Base-by-base conservation (phyloP, 2,888 invertebrate species). In the Orgyia antiqua region DNA sequence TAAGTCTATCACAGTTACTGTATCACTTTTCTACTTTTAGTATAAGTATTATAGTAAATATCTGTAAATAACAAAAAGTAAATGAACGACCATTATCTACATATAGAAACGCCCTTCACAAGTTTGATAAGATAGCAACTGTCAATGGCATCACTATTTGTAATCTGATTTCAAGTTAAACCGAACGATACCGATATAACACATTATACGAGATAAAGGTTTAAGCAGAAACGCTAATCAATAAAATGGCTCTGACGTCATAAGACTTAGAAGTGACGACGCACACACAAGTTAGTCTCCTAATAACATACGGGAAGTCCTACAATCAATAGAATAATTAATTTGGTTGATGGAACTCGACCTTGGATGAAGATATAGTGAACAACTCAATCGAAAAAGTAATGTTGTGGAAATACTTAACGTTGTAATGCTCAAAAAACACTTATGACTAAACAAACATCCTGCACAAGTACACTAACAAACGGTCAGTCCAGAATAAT, bases 1-100 rank as follows among this genome's bases (percentile, higher is more conserved):
- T 41, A 49, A 18, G 34, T 49, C 39, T 56, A 61, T 57, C 60
- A 59, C 54, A 56, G 50, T 44, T 35, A 45, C 29, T 51, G 32
- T 52, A 56, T 62, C 58, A 62, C 58, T 52, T 51, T 15, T 45
- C 24, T 34, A 44, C 34, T 39, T 39, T 53, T 42, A 34, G 17
- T 41, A 23, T 13, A 28, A 15, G 7, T 13, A 28, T 20, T 31
- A 24, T 26, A 13, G 31, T 46, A 35, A 39, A 37, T 42, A 51
- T 55, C 52, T 52, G 52, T 24, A 48, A 55, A 31, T 4, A 20
- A 36, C 10, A 21, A 27, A 35, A 7, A 24, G 9, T 27, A 32
- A 38, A 20, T 34, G 15, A 26, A 11, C 20, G 9, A 10, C 24
- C 13, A 29, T 5, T 6, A 26, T 20, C 36, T 35, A 29, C 38